Conservation (phyloP, 2,888 invertebrate species). For the Teleogryllus oceanicus region DNA sequence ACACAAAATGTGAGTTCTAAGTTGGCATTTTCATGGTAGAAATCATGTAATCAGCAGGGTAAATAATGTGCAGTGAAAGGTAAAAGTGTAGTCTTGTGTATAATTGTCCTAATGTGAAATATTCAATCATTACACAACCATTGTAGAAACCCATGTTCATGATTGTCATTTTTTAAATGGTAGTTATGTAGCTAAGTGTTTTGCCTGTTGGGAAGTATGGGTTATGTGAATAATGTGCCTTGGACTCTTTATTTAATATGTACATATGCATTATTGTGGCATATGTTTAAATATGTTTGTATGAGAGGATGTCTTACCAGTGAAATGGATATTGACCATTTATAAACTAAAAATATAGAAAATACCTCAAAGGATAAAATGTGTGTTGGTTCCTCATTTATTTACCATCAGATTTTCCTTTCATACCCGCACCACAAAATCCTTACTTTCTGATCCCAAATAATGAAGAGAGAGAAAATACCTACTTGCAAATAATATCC, state of each 20-base stretch:
- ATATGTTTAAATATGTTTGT: constrained; percentile 12
- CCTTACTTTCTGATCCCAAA: no score
- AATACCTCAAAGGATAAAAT: constrained; percentile 11
- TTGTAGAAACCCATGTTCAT: neutral
- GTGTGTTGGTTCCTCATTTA: no score
- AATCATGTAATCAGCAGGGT: constrained; percentile 11
- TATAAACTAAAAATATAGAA: constrained; percentile 18
- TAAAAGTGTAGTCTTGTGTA: neutral
- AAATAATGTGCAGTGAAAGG: constrained; percentile 2
- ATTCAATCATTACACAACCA: constrained; percentile 1
- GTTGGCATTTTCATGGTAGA: neutral
- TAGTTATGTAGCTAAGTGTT: constrained; percentile 10
- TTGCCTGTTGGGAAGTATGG: constrained; percentile 9
- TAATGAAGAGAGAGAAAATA: no score
- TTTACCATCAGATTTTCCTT: no score
- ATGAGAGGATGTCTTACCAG: constrained; percentile 6
- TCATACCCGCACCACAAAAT: no score
- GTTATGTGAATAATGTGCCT: constrained; percentile 18
- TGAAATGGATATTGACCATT: constrained; percentile 18
- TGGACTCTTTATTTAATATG: constrained; percentile 18
- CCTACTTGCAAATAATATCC: no score
- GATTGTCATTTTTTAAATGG: constrained; percentile 3
- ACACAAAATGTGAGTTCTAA: neutral
- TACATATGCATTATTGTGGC: neutral
- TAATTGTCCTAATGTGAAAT: neutral